A percentile compares a stretch with the other conserved stretches of the same genome.
Conservation (phyloP, 1,140 invertebrate genomes). For the Drosophila arawakana region DNA sequence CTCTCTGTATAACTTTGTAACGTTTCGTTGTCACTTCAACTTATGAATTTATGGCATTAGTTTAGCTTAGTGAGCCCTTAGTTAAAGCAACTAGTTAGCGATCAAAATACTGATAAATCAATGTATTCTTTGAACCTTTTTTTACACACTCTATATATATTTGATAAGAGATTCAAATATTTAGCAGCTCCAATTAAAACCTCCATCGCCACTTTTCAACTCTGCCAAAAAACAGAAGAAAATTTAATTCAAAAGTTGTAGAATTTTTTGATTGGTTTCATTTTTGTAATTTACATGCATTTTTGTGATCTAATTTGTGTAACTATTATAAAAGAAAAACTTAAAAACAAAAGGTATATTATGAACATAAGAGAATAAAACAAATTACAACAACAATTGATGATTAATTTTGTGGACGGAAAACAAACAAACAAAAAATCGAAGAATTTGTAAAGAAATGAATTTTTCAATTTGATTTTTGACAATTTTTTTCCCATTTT, state of each 20-base stretch:
- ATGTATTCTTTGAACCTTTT: slow-evolving; percentile 46
- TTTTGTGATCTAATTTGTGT: slow-evolving; percentile 83
- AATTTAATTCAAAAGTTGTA: slow-evolving; percentile 46
- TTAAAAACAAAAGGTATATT: slow-evolving; percentile 57
- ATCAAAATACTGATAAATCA: slow-evolving; percentile 63
- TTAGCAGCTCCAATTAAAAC: slow-evolving; percentile 27
- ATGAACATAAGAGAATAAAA: slow-evolving; percentile 62
- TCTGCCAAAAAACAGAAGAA: slow-evolving; percentile 5
- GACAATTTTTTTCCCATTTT: background rate
- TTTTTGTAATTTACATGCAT: slow-evolving; percentile 80
- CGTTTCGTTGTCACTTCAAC: slow-evolving; percentile 46
- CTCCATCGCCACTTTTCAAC: slow-evolving; percentile 48
- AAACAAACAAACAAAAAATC: slow-evolving; percentile 47
- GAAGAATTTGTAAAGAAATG: slow-evolving; percentile 57
- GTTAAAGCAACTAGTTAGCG: slow-evolving; percentile 38
- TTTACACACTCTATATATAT: slow-evolving; percentile 35
- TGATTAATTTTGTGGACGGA: slow-evolving; percentile 64
- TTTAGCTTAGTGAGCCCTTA: slow-evolving; percentile 34
- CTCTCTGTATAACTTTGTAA: slow-evolving; percentile 38
- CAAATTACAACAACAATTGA: slow-evolving; percentile 53
- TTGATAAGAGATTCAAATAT: slow-evolving; percentile 55
- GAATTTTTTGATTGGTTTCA: slow-evolving; percentile 60
- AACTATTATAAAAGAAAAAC: slow-evolving; percentile 76
- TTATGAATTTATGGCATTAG: slow-evolving; percentile 42
- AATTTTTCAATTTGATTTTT: slow-evolving; percentile 30